These are phyloP conservation scores for Sinosuthora webbiana DNA, from an alignment of 2,113 vertebrate species.

Conservation along the genomic window DNA sequence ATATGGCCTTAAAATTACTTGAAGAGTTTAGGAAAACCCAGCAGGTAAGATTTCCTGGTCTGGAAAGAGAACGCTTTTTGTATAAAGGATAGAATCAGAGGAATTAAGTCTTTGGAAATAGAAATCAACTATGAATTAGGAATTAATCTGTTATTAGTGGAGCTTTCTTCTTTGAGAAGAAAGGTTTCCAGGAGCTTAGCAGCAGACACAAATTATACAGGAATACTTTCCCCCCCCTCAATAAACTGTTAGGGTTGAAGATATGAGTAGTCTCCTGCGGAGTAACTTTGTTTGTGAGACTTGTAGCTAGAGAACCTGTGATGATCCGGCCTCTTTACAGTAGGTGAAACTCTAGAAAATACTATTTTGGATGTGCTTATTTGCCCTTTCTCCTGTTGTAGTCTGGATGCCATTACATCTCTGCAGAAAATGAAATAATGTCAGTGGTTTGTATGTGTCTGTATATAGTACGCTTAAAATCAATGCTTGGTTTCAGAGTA, in stretches of 20 bases:
- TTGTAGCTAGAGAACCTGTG: not conserved
- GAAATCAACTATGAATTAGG: not conserved
- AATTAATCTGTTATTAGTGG: not conserved
- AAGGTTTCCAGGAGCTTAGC: not conserved
- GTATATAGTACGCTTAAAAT: not conserved
- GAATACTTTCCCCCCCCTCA: not conserved
- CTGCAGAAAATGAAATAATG: not conserved
- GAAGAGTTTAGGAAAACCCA: slow-evolving; percentile 83
- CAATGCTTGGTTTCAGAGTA: not conserved
- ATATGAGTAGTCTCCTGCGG: not conserved
- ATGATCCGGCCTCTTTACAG: not conserved
- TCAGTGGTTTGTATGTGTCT: not conserved
- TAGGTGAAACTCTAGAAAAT: not conserved
- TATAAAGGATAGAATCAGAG: not conserved
- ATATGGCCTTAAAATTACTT: slow-evolving; percentile 79
- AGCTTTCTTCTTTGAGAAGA: not conserved
- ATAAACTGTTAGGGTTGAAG: not conserved
- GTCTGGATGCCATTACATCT: not conserved
- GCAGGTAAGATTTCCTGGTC: slow-evolving; percentile 68
- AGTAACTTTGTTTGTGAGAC: not conserved
- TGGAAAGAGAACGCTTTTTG: not conserved
- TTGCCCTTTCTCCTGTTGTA: not conserved
- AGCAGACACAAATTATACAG: not conserved
- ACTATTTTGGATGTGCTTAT: not conserved
- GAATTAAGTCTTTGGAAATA: not conserved